A percentile compares a stretch with the other conserved stretches of the same genome.
Evolutionary conservation across 2,888 invertebrate species (phyloP).

Genomic region (Tipula unca): DNA sequence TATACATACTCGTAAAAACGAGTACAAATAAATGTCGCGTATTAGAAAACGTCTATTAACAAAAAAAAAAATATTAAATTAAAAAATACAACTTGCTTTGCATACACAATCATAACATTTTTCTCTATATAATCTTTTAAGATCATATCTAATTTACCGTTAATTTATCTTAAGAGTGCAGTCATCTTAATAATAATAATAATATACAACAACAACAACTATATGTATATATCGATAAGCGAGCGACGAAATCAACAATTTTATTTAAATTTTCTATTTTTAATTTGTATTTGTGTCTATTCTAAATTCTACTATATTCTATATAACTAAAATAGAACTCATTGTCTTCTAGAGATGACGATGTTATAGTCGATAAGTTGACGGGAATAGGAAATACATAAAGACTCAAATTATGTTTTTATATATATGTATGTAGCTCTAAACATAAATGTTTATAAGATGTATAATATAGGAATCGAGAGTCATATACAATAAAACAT

Average conservation of each 20-base stretch:
- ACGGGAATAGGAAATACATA: neutral
- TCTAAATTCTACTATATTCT: neutral
- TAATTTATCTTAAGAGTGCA: neutral
- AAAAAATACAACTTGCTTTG: neutral
- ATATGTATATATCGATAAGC: neutral
- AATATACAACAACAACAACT: neutral
- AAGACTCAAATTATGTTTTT: neutral
- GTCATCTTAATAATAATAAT: neutral
- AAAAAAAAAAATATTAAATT: neutral
- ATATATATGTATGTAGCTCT: neutral
- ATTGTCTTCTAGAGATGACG: neutral
- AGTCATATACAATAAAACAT: neutral
- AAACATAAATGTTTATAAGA: neutral
- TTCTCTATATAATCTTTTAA: neutral
- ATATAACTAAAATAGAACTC: neutral
- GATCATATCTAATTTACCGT: neutral
- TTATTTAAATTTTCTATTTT: neutral
- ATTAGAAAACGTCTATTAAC: neutral
- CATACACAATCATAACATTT: neutral
- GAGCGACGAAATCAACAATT: neutral
- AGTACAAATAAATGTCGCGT: neutral
- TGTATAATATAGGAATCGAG: neutral
- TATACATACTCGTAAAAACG: no score
- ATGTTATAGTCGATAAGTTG: no score
- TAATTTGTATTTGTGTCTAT: neutral